Evolutionary conservation across 2,797 vertebrate species (phyloP).

Genomic region (Synaphobranchus kaupii): DNA sequence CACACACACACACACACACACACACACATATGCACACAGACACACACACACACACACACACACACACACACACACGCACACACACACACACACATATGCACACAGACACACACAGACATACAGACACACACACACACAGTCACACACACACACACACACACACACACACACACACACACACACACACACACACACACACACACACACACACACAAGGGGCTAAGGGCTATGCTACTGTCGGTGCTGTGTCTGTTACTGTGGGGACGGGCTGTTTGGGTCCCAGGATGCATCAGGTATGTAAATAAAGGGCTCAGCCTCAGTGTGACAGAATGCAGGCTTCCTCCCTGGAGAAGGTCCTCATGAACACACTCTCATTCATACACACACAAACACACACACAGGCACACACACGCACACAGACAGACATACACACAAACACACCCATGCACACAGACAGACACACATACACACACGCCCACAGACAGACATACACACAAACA

Average conservation of each 20-base stretch:
- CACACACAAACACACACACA: not conserved
- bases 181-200: not conserved
- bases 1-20: conserved; percentile 53
- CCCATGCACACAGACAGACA: not conserved
- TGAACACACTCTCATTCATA: not conserved
- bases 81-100: conserved; percentile 59
- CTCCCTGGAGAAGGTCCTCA: not conserved
- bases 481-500: not conserved
- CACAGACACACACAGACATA: not conserved
- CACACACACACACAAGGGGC: conserved; percentile 53
- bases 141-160: not conserved
- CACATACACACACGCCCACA: not conserved
- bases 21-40: conserved; percentile 21
- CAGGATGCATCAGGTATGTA: not conserved
- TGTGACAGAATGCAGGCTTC: conserved; percentile 23
- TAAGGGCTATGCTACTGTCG: not conserved
- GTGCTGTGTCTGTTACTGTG: not conserved
- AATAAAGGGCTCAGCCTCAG: not conserved
- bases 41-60: conserved; percentile 11
- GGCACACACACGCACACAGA: not conserved
- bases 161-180: conserved; percentile 70
- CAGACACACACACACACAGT: conserved; percentile 58
- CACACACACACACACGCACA: not conserved
- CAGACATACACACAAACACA: not conserved
- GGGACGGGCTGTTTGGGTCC: not conserved